A percentile compares a stretch with the other conserved stretches of the same genome.
Evolutionary conservation across 2,113 vertebrate species (phyloP).

Genomic region (Plectropomus leopardus): DNA sequence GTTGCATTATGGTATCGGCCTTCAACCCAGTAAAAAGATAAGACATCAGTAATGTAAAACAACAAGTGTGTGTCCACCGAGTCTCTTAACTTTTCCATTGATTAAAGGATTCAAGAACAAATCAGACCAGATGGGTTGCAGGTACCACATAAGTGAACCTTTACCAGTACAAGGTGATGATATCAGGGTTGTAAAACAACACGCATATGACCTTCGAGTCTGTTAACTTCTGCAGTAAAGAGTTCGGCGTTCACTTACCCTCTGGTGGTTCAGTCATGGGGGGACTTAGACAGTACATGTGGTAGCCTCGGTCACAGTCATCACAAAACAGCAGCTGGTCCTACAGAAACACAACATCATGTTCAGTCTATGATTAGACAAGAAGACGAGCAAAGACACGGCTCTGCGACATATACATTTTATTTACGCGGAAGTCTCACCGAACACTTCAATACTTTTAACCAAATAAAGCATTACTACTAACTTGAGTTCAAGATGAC

Average conservation of each 20-base stretch:
- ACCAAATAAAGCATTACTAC: too few relatives aligned
- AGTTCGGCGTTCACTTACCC: conserved; percentile 81
- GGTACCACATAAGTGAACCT: too few relatives aligned
- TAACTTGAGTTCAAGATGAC: neutral
- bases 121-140: too few relatives aligned
- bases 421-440: too few relatives aligned
- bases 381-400: neutral
- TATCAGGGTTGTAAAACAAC: neutral
- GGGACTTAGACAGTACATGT: conserved; percentile 95
- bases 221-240: neutral
- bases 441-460: too few relatives aligned
- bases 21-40: neutral
- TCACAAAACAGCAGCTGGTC: conserved; percentile 96
- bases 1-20: neutral
- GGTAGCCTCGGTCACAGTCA: conserved; percentile 94
- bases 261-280: conserved; percentile 95
- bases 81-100: neutral
- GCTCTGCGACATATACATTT: too few relatives aligned
- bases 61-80: neutral
- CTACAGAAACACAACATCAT: conserved; percentile 70
- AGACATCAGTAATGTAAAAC: neutral
- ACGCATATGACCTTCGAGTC: neutral
- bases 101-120: too few relatives aligned
- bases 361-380: neutral
- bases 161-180: neutral